These are phyloP conservation scores for Micromesistius poutassou DNA, from an alignment of 2,797 vertebrate species.

Conservation along the genomic window DNA sequence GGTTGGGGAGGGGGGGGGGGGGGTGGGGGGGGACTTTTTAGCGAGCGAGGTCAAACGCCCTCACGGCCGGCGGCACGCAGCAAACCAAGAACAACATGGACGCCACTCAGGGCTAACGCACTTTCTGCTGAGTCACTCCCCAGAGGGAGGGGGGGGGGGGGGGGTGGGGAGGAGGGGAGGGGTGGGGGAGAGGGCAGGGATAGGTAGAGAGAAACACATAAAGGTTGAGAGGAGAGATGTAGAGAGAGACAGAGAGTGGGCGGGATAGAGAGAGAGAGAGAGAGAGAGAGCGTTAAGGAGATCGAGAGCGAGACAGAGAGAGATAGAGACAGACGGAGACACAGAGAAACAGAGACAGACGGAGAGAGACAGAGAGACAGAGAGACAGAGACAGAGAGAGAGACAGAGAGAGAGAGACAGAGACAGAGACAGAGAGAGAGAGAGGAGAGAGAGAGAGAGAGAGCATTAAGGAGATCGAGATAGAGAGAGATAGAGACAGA, in stretches of 20 bases:
- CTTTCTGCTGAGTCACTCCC: neutral
- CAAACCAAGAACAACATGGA: conserved; percentile 29
- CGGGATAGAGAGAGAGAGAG: neutral
- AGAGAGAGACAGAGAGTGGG: neutral
- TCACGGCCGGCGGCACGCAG: conserved; percentile 44
- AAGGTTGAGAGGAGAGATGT: neutral
- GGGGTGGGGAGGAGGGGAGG: neutral
- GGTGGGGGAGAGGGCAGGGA: neutral
- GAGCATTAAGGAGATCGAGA: neutral
- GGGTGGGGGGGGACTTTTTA: conserved; percentile 60
- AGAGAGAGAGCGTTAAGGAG: no score
- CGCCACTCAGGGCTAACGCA: conserved; percentile 4
- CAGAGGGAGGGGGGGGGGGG: neutral
- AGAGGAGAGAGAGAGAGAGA: neutral
- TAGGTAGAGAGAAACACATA: neutral
- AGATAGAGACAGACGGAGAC: no score
- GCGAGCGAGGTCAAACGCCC: conserved; percentile 38
- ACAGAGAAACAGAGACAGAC: no score
- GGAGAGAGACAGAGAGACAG: neutral
- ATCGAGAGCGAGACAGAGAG: no score
- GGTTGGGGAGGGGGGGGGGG: no score
- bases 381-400: neutral
- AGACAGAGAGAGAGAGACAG: neutral
- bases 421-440: no score
- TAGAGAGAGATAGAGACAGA: neutral